These are phyloP conservation scores for Catocala nupta DNA, from an alignment of 2,888 invertebrate genomes.

Conservation along the genomic window DNA sequence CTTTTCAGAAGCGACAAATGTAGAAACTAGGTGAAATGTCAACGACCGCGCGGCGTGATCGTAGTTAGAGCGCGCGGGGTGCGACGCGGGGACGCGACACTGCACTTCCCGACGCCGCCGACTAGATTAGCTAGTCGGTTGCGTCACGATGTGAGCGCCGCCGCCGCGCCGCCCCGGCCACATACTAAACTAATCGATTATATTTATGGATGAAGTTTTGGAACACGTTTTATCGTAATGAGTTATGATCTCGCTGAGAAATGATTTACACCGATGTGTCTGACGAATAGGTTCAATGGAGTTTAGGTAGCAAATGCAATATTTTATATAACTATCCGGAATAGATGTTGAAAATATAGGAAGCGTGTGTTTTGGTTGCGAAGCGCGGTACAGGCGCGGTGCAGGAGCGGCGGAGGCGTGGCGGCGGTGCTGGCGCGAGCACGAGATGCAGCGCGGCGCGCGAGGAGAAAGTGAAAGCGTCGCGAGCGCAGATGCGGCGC, in stretches of 20 bases:
- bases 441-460: slow-evolving; percentile 74
- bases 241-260: slow-evolving; percentile 26
- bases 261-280: slow-evolving; percentile 27
- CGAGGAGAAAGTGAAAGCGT: slow-evolving; percentile 85
- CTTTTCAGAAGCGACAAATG: slow-evolving; percentile 79
- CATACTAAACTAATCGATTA: slow-evolving; percentile 69
- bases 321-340: slow-evolving; percentile 68
- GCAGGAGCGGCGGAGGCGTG: slow-evolving; percentile 61
- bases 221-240: slow-evolving; percentile 35
- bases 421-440: slow-evolving; percentile 51
- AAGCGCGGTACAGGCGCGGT: slow-evolving; percentile 40
- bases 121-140: slow-evolving; percentile 87
- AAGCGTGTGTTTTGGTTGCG: slow-evolving; percentile 68
- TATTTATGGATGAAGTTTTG: slow-evolving; percentile 54
- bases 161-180: slow-evolving; percentile 60
- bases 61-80: slow-evolving; percentile 79
- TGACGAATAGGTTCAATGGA: slow-evolving; percentile 28
- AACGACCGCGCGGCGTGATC: slow-evolving; percentile 83
- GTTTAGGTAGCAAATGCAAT: slow-evolving; percentile 27
- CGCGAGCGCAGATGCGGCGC: slow-evolving; percentile 81
- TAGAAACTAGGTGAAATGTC: slow-evolving; percentile 87
- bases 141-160: slow-evolving; percentile 81
- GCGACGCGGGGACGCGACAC: slow-evolving; percentile 86
- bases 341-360: slow-evolving; percentile 74
- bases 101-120: slow-evolving; percentile 87